These are phyloP conservation scores for Orycteropus afer DNA, from an alignment of 2,113 vertebrate genomes.

Conservation along the genomic window DNA sequence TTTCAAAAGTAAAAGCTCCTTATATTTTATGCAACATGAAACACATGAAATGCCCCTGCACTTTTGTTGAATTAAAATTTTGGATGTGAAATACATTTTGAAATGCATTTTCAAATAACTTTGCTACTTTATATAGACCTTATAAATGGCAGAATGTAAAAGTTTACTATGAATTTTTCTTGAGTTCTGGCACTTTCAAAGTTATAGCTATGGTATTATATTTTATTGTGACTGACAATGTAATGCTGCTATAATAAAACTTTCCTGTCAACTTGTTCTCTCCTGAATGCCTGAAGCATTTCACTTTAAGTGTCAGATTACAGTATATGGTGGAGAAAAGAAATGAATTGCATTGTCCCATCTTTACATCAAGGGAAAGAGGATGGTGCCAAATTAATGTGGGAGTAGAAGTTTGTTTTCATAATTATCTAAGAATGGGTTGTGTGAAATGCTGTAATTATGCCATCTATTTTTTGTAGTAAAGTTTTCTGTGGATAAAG, in stretches of 20 bases:
- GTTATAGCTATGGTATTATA: not conserved
- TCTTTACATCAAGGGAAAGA: not conserved
- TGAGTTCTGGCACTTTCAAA: constrained; percentile 36
- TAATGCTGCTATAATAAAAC: constrained; percentile 24
- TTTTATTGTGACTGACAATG: constrained; percentile 55
- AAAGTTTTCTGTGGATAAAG: not conserved
- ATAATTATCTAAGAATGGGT: not conserved
- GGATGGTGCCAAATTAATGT: not conserved
- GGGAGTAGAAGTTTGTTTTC: not conserved
- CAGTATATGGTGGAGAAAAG: not conserved
- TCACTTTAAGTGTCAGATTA: not conserved
- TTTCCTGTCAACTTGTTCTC: not conserved
- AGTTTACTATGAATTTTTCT: constrained; percentile 31
- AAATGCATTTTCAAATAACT: constrained; percentile 43
- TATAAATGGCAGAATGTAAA: constrained; percentile 33
- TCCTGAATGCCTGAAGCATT: constrained; percentile 1
- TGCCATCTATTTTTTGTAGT: not conserved
- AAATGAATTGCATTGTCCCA: no score
- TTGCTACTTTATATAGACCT: not conserved
- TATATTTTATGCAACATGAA: constrained; percentile 2
- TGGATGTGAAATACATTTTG: constrained; percentile 22
- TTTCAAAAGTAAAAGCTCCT: constrained; percentile 28
- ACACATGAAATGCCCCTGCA: not conserved
- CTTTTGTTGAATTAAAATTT: constrained; percentile 39
- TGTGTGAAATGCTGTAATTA: constrained; percentile 12